A percentile compares a stretch with the other conserved stretches of the same genome.
Conservation (phyloP, 2,888 invertebrate genomes). For the Brachylomia viminalis region DNA sequence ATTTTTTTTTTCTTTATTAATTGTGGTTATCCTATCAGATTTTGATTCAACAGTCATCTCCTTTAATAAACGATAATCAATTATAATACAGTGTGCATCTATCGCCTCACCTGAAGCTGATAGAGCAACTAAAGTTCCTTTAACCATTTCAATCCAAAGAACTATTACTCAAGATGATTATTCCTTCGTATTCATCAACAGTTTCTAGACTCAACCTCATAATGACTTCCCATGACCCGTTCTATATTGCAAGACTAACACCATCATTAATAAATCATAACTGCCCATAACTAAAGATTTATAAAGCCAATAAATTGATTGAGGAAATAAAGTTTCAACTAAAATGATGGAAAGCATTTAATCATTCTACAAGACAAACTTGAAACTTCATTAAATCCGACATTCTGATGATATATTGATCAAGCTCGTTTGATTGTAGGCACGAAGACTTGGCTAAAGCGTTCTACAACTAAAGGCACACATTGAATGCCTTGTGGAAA, state of each 20-base stretch:
- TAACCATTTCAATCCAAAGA: background rate
- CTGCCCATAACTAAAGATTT: constrained; percentile 51
- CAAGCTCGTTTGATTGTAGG: constrained; percentile 33
- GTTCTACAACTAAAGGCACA: constrained; percentile 12
- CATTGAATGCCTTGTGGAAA: background rate
- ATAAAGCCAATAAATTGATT: constrained; percentile 53
- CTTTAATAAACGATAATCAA: background rate
- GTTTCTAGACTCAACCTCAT: constrained; percentile 19
- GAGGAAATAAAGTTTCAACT: constrained; percentile 47
- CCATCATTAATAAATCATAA: constrained; percentile 44
- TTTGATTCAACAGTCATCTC: too few relatives aligned
- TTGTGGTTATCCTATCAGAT: background rate
- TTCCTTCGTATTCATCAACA: constrained; percentile 12
- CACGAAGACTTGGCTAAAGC: constrained; percentile 31
- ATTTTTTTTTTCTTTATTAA: background rate
- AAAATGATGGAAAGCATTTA: constrained; percentile 51
- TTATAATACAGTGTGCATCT: background rate
- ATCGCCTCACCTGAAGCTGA: background rate
- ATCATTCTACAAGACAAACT: constrained; percentile 39
- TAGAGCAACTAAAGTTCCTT: background rate
- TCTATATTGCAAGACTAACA: constrained; percentile 29
- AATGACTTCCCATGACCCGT: constrained; percentile 36
- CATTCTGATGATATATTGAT: constrained; percentile 46
- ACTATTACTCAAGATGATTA: constrained; percentile 2
- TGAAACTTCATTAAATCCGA: constrained; percentile 52